Percentiles rank a stretch among this genome's conserved stretches.
Evolutionary conservation across 2,797 vertebrate genomes (phyloP).

Genomic region (Tenualosa thibaudeaui): DNA sequence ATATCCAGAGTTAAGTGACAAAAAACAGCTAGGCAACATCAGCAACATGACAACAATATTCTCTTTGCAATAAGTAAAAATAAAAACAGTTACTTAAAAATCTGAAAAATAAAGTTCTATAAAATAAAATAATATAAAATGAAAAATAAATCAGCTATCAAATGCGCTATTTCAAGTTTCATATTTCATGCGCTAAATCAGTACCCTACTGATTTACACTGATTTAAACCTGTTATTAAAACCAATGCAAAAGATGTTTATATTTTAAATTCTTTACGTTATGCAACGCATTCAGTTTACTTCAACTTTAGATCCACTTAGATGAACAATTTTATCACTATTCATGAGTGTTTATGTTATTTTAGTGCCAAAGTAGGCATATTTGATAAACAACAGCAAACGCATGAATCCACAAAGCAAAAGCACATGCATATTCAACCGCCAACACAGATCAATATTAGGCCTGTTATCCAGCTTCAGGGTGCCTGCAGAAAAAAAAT

Average conservation of each 20-base stretch:
- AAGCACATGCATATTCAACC: constrained; percentile 47
- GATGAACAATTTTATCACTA: neutral
- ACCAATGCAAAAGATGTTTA: neutral
- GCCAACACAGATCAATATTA: constrained; percentile 65
- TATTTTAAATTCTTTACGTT: neutral
- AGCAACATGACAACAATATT: neutral
- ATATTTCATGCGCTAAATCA: no score
- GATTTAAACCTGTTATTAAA: no score
- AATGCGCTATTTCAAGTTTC: neutral
- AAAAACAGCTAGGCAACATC: neutral
- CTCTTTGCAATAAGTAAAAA: neutral
- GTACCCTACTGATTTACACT: no score
- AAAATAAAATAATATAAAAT: neutral
- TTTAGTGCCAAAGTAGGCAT: neutral
- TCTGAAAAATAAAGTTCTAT: neutral
- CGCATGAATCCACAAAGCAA: constrained; percentile 42
- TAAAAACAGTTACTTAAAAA: neutral
- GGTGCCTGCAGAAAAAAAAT: constrained; percentile 52
- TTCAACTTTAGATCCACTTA: neutral
- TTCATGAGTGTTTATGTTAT: neutral
- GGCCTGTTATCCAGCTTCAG: constrained; percentile 24
- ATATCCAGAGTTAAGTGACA: neutral
- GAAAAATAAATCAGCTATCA: neutral
- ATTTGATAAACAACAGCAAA: neutral
- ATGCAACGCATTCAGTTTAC: neutral